These are phyloP conservation scores for Melanotaenia nigrans DNA, from an alignment of 2,797 vertebrate genomes.

Conservation along the genomic window DNA sequence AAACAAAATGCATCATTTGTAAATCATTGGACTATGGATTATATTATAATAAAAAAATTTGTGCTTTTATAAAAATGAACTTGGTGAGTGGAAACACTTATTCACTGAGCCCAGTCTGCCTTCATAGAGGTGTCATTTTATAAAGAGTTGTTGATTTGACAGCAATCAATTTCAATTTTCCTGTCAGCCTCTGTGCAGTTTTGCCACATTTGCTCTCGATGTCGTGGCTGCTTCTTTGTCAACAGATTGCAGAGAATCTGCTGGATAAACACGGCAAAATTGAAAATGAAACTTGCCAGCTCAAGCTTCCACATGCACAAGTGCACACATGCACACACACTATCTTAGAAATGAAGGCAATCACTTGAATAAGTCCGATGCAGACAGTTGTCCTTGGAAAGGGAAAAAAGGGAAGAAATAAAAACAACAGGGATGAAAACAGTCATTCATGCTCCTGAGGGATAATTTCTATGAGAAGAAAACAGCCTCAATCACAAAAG, in stretches of 20 bases:
- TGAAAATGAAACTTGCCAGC: slow-evolving; percentile 77
- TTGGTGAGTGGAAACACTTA: slow-evolving; percentile 30
- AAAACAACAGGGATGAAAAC: slow-evolving; percentile 33
- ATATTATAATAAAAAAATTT: slow-evolving; percentile 30
- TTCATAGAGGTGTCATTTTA: slow-evolving; percentile 31
- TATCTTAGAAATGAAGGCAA: slow-evolving; percentile 64
- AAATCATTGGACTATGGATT: slow-evolving; percentile 3
- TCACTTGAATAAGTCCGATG: slow-evolving; percentile 62
- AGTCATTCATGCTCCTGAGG: slow-evolving; percentile 39
- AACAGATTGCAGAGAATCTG: slow-evolving; percentile 76
- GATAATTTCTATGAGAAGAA: slow-evolving; percentile 30
- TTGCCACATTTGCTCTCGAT: slow-evolving; percentile 67
- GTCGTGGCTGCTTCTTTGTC: slow-evolving; percentile 73
- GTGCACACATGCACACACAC: slow-evolving; percentile 27
- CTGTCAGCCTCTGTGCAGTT: slow-evolving; percentile 61
- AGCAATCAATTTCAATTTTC: slow-evolving; percentile 68
- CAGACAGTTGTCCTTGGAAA: slow-evolving; percentile 66
- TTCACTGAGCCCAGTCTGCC: slow-evolving; percentile 34
- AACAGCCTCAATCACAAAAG: slow-evolving; percentile 19
- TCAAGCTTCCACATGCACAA: slow-evolving; percentile 12
- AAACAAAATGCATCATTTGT: not conserved
- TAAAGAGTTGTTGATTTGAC: slow-evolving; percentile 62
- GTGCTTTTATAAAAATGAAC: slow-evolving; percentile 28
- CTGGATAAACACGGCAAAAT: slow-evolving; percentile 76
- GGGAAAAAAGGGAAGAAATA: not conserved